Evolutionary conservation across 2,888 invertebrate genomes (phyloP), one percentile per base, ranked within the genome.

Genomic region (Mesoligia furuncula): DNA sequence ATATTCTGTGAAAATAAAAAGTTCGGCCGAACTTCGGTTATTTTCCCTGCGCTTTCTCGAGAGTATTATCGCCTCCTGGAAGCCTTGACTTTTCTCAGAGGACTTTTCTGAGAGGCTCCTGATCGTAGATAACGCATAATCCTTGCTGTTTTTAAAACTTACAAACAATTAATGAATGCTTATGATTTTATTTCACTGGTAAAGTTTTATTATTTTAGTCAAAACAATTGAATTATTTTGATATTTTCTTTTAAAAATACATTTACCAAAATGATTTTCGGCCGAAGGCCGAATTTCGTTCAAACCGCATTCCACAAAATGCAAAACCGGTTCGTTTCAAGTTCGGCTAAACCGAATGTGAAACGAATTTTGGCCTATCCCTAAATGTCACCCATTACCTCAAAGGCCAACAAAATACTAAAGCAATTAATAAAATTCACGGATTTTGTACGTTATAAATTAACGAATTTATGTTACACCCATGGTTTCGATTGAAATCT

Each of bases 381-480:
- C 57, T 57, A 57, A 80, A 85, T 76, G 70, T 78, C 71, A 68
- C 72, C 77, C 64, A 85, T 87, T 82, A 77, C 64, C 51, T n/a
- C 45, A 85, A 87, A 90, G 85, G 87, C 88, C 82, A 86, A 83
- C 20, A 17, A 42, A 80, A 82, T 59, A 61, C 36, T 62, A 68
- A 80, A 70, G 73, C 71, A 83, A 81, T 81, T 80, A 85, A 80
- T 77, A 84, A 81, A 84, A 87, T 84, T 64, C 64, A 76, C 65
- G 64, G 75, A 73, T 72, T 78, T 70, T 77, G 70, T 85, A 73
- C 45, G 80, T 75, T 71, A 77, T 90, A 89, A 91, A 90, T 87
- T 90, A 45, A 42, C 15, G 0, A 87, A 73, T 88, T 91, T 88
- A 88, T 83, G 66, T 88, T 84, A 88, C 82, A 68, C 79, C 75